Base-by-base conservation (phyloP, 2,797 vertebrate species). In the Hyperoplus immaculatus region DNA sequence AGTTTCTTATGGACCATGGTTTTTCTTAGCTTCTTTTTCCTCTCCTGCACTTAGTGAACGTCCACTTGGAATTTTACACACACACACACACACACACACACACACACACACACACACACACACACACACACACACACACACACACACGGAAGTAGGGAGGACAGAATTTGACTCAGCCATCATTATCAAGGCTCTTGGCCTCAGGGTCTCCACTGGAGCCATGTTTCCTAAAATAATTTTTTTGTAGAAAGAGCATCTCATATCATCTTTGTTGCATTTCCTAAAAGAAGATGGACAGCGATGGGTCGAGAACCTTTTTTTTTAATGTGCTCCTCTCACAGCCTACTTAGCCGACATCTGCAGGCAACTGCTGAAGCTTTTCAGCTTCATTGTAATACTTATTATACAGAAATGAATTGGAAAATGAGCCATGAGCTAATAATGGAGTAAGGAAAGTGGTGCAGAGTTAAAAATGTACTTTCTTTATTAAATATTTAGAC, bases 21-120 rank as follows among this genome's bases (percentile, higher is more conserved):
- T 66, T 68, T 47, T 47, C 53, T 82, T 11, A 41, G 29, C 65
- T 76, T 57, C 42, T 42, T 3, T 69, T 77, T 82, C 71, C 74
- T 75, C 59, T 72, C 6, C 55, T 81, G 72, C 60, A 69, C 75
- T 77, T 72, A 72, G 36, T 72, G 62, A 83, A 84, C 77, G 51
- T 77, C 43, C 14, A 21, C 58, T 80, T 77, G 72, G 81, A 83
- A 75, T 84, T 79, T 89, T 86, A 66, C 80, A 86, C 60, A 54
- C 45, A 2, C 67, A 36, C 45, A 16, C 39, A 11, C 60, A 43
- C 67, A 49, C 65, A 46, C 56, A 21, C 41, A 41, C 21, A 69
- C 76, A 66, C 56, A 46, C 61, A 42, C 64, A 39, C 49, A 61
- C 46, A 46, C 43, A 53, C 70, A 56, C n/a, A 45, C 43, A 61